These are phyloP conservation scores for Callosobruchus maculatus DNA, from an alignment of 2,888 invertebrate genomes.

Conservation along the genomic window DNA sequence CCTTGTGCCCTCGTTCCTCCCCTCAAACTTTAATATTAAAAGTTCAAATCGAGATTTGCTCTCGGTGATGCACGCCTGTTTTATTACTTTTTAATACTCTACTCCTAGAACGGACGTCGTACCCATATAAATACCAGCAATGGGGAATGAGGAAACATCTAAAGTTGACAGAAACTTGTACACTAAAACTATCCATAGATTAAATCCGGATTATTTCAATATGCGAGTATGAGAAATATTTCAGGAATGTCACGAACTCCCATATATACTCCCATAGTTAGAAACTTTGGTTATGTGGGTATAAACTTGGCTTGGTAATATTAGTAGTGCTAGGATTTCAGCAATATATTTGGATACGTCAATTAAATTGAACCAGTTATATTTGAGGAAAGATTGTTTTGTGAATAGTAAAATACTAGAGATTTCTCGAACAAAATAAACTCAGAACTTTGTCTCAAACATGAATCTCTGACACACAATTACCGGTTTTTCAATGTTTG, in stretches of 20 bases:
- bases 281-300: background rate
- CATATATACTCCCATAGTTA: background rate
- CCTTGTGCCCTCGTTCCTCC: background rate
- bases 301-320: background rate
- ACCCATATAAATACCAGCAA: constrained; percentile 10
- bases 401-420: too few relatives aligned
- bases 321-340: background rate
- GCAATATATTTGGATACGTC: too few relatives aligned
- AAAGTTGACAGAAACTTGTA: background rate
- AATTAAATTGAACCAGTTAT: too few relatives aligned
- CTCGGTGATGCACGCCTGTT: background rate
- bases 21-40: constrained; percentile 13
- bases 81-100: constrained; percentile 15
- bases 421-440: too few relatives aligned
- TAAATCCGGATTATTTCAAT: background rate
- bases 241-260: background rate
- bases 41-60: constrained; percentile 15
- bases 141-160: background rate
- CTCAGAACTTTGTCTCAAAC: too few relatives aligned
- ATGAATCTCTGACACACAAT: too few relatives aligned
- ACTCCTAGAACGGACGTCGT: constrained; percentile 3
- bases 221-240: background rate
- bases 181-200: background rate
- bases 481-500: too few relatives aligned
- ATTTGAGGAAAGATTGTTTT: too few relatives aligned